Conservation (phyloP, 1,140 invertebrate genomes). For the Cydia fagiglandana region DNA sequence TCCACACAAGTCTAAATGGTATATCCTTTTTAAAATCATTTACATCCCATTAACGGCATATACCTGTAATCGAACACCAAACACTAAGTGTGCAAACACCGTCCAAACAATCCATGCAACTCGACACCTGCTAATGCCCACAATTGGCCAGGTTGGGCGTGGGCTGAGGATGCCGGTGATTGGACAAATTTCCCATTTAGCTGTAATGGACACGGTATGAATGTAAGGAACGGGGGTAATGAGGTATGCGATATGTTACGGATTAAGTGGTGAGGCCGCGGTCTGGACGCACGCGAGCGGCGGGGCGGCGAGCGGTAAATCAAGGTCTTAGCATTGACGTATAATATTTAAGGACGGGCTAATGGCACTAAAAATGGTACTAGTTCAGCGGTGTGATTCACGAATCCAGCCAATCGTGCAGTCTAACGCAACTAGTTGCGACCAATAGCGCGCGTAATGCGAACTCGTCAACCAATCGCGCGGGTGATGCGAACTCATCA, state of each 20-base stretch:
- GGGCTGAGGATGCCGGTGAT: slow-evolving; percentile 13
- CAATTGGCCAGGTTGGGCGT: slow-evolving; percentile 18
- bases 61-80: not conserved
- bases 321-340: no score
- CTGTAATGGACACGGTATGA: slow-evolving; percentile 5
- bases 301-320: no score
- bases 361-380: no score
- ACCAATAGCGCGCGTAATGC: no score
- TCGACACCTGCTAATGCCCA: slow-evolving; percentile 17
- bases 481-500: no score
- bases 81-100: not conserved
- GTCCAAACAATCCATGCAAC: slow-evolving; percentile 8
- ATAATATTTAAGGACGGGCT: no score
- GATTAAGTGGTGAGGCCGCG: not conserved
- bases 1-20: not conserved
- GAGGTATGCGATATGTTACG: not conserved
- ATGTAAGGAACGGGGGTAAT: slow-evolving; percentile 6
- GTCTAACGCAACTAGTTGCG: no score
- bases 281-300: no score
- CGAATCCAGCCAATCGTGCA: no score
- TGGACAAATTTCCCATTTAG: slow-evolving; percentile 25
- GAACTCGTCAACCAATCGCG: no score
- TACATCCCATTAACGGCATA: not conserved
- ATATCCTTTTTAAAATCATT: not conserved
- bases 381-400: no score